Base-by-base conservation (phyloP, 2,113 vertebrate species). In the Meleagris gallopavo region DNA sequence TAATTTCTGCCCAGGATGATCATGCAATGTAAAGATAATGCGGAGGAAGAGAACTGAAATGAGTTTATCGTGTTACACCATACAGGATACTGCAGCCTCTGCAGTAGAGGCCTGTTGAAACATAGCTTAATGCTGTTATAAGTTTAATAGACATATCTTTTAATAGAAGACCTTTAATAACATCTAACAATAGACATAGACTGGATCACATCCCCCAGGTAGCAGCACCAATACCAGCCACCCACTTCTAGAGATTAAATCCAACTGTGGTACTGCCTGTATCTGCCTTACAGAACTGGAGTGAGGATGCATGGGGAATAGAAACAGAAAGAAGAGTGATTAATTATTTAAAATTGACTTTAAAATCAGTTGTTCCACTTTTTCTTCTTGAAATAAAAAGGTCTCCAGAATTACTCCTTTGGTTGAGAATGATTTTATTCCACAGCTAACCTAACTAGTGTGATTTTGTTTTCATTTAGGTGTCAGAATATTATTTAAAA, bases 1-100 rank as follows among this genome's bases (percentile, higher is more conserved):
- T 13, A 2, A 38, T 10, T n/a, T 11, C 11, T n/a, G 32, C 27
- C 17, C 13, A 2, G 5, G 9, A 16, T 1, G 10, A 38, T 7
- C 17, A 34, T 45, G 50, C 3, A 60, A 32, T 1, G 8, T 1
- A 40, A 58, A n/a, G 10, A 64, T 12, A 58, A 11, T 10, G 13
- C 16, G 27, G 22, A 43, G 57, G 38, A 20, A 61, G 5, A 21
- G 10, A 11, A 12, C 15, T 24, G 70, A 21, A 78, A 57, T 34
- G 30, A 13, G 2, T 29, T 2, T 41, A 2, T 38, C 10, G 7
- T 13, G 73, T 45, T 71, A 34, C 52, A 30, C 75, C 86, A 58
- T n/a, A 41, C 2, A 21, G 40, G 36, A 67, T 40, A 11, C 43
- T n/a, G 38, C 57, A 46, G 6, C 9, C 22, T 45, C 32, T 25